Conservation (phyloP, 2,888 invertebrate species). For the Diadegma fenestrale region DNA sequence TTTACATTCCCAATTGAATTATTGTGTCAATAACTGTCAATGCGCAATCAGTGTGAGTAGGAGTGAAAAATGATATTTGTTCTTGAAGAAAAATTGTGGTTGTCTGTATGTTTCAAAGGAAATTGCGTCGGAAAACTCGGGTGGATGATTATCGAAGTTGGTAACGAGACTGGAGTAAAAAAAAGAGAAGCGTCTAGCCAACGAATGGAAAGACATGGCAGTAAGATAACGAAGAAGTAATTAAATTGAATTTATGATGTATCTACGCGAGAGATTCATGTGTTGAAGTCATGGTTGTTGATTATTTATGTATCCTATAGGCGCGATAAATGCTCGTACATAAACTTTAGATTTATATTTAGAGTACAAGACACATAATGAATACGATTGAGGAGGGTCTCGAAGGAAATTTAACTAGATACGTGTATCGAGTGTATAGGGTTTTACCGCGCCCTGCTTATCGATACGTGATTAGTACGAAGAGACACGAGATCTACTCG, state of each 20-base stretch:
- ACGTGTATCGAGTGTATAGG: background rate
- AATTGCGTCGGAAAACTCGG: slow-evolving; percentile 18
- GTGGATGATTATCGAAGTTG: background rate
- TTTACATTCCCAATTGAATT: background rate
- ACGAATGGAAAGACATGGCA: slow-evolving; percentile 38
- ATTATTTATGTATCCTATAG: slow-evolving; percentile 51
- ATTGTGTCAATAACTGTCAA: background rate
- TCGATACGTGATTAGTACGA: slow-evolving; percentile 57
- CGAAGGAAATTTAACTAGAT: slow-evolving; percentile 7
- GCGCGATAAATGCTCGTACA: slow-evolving; percentile 43
- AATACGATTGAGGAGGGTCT: slow-evolving; percentile 24
- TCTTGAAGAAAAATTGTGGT: background rate
- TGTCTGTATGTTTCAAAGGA: slow-evolving; percentile 36
- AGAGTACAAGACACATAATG: slow-evolving; percentile 6
- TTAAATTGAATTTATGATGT: slow-evolving; percentile 55
- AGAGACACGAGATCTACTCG: slow-evolving; percentile 56
- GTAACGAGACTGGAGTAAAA: background rate
- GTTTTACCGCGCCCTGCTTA: slow-evolving; percentile 49
- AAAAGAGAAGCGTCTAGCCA: slow-evolving; percentile 6
- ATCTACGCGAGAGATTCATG: background rate
- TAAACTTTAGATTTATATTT: slow-evolving; percentile 49
- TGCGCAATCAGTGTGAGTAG: slow-evolving; percentile 34
- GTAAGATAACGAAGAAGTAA: slow-evolving; percentile 27
- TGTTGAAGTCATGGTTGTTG: slow-evolving; percentile 20
- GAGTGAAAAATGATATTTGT: slow-evolving; percentile 33